Base-by-base conservation (phyloP, 2,888 invertebrate species). In the Stomorhina lunata region DNA sequence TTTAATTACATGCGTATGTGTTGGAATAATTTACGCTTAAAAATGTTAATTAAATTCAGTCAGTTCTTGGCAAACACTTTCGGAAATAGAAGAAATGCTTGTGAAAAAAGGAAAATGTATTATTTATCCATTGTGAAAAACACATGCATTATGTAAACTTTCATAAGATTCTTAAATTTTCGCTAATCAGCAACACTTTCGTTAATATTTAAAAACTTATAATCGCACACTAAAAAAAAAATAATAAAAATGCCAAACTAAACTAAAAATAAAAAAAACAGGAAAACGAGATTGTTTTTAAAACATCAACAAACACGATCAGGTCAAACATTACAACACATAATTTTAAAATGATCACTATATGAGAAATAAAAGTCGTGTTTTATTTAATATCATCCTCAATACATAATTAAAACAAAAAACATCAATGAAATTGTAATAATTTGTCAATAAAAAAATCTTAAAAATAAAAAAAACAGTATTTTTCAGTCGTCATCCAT, bases 31-130 rank as follows among this genome's bases (percentile, higher is more conserved):
- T 85, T 86, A 88, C 87, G 88, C 87, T 66, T 85, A 78, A 87
- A 86, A 88, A 86, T 88, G 88, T 88, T 88, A 87, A 88, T 88
- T 88, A 88, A 87, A 88, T 78, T 55, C 57, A 63, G 37, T 55
- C 57, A 63, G 37, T 72, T 80, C n/a, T 80, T 43, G 75, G 61
- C 40, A 77, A 68, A 32, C 66, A 40, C 37, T 61, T 45, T 20
- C 9, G 22, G 27, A 53, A 27, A 34, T 71, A 76, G 29, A 75
- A 68, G n/a, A 61, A 75, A 80, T 71, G 69, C 79, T 80, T 76
- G 29, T 55, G 2, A 50, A 32, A n/a, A 65, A 53, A 72, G 57
- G 17, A 25, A 48, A 29, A n/a, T 34, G 27, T 40, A 48, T 45
- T 80, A 48, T 66, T 73, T 78, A 25, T 53, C 32, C 37, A 65